Percentiles rank a stretch among this genome's conserved stretches.
Evolutionary conservation across 2,888 invertebrate species (phyloP).

Genomic region (Tetrapedia diversipes): DNA sequence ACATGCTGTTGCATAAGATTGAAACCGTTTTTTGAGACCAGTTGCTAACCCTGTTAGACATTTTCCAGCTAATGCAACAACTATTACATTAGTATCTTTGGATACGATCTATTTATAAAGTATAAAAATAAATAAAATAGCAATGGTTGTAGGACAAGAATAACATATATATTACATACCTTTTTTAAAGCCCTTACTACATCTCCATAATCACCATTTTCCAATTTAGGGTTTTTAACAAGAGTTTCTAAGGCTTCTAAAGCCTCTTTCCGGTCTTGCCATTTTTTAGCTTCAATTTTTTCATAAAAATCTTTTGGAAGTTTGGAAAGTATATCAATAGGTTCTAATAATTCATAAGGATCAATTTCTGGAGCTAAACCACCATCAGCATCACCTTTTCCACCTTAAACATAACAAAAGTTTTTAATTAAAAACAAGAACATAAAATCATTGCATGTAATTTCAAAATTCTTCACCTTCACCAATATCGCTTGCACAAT

Average conservation of each 20-base stretch:
- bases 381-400: slow-evolving; percentile 86
- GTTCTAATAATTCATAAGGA: slow-evolving; percentile 94
- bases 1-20: slow-evolving; percentile 91
- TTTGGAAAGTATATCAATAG: slow-evolving; percentile 96
- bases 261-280: slow-evolving; percentile 97
- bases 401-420: slow-evolving; percentile 71
- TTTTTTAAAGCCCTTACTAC: slow-evolving; percentile 94
- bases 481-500: slow-evolving; percentile 84
- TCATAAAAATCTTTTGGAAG: slow-evolving; percentile 98
- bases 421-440: slow-evolving; percentile 2
- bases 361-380: slow-evolving; percentile 88
- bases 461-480: slow-evolving; percentile 75
- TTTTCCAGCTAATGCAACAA: slow-evolving; percentile 94
- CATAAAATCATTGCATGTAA: slow-evolving; percentile 1
- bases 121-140: slow-evolving; percentile 19
- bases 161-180: slow-evolving; percentile 83
- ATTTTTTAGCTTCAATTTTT: slow-evolving; percentile 96
- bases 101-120: slow-evolving; percentile 88
- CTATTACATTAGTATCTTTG: slow-evolving; percentile 97
- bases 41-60: slow-evolving; percentile 91
- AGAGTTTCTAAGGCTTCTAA: slow-evolving; percentile 92
- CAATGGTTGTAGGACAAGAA: neutral
- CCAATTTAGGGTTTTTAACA: slow-evolving; percentile 92
- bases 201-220: slow-evolving; percentile 96
- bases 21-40: slow-evolving; percentile 94